Conservation (phyloP, 2,888 invertebrate genomes). For the Lycaena phlaeas region DNA sequence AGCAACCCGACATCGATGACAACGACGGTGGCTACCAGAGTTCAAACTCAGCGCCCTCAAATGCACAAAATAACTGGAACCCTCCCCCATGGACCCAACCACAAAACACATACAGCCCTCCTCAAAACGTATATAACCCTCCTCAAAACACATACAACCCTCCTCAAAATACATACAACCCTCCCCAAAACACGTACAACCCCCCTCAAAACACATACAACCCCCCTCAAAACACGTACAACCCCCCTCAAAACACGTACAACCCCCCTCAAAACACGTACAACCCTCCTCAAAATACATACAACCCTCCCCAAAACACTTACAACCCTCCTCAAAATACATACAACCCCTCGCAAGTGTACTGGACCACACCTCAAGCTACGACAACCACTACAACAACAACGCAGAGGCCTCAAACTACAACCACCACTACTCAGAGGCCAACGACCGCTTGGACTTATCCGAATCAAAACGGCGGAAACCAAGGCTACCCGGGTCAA, state of each 20-base stretch:
- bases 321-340: conserved; percentile 19
- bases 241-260: conserved; percentile 16
- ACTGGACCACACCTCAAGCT: conserved; percentile 3
- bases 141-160: not conserved
- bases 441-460: not conserved
- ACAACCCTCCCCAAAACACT: no score
- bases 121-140: conserved; percentile 18
- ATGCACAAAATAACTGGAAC: conserved; percentile 25
- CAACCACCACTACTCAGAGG: not conserved
- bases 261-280: not conserved
- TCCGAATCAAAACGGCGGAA: not conserved
- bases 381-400: conserved; percentile 10
- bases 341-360: conserved; percentile 17
- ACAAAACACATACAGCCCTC: conserved; percentile 21
- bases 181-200: no score
- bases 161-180: not conserved
- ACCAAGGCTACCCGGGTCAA: conserved; percentile 6
- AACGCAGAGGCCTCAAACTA: no score
- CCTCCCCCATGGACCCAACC: conserved; percentile 25
- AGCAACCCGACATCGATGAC: conserved; percentile 22
- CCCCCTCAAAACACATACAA: no score
- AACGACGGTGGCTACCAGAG: conserved; percentile 21
- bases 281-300: no score
- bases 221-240: conserved; percentile 18
- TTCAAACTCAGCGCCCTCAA: conserved; percentile 17